Base-by-base conservation (phyloP, 2,888 invertebrate genomes). In the Dryobotodes eremita region DNA sequence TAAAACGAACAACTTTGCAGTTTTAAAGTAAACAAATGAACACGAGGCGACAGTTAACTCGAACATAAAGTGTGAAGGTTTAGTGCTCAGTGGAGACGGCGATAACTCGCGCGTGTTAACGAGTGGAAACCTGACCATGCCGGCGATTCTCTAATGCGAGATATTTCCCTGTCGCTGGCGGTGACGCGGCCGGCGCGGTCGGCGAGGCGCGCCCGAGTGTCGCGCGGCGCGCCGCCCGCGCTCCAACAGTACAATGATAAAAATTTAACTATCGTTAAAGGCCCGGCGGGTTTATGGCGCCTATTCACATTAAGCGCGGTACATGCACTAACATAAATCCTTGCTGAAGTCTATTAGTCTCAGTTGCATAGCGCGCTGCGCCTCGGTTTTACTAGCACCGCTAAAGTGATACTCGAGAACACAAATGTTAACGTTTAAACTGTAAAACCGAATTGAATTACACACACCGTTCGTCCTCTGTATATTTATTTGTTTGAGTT, bases 341-440 rank as follows among this genome's bases (percentile, higher is more conserved):
- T 89, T 90, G 86, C 90, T 86, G 91, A 91, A 92, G 93, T 94
- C 92, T 95, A 97, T 97, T 97, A 97, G 97, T 97, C 97, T 97
- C 97, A 97, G 98, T 97, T 90, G 93, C 92, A 93, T 91, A 86
- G 88, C 88, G 88, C 89, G 85, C 87, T 83, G 89, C 88, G 91
- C 87, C 86, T 80, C 82, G 85, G 90, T 92, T 92, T 92, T 91
- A 92, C 91, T 89, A 86, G 88, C 91, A 83, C 86, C 86, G 86
- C 90, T 92, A 89, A 92, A 92, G 89, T 89, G 91, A 92, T 92
- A 91, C 91, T 91, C 80, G 76, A 87, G 82, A 88, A 89, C 87
- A 89, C 86, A 83, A 89, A 91, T 90, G 91, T 91, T 91, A 89
- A 89, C 90, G 90, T 90, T 91, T 87, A 82, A 93, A 92, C 92